Base-by-base conservation (phyloP, 23 tunicate genomes). In the Diplosoma virens region DNA sequence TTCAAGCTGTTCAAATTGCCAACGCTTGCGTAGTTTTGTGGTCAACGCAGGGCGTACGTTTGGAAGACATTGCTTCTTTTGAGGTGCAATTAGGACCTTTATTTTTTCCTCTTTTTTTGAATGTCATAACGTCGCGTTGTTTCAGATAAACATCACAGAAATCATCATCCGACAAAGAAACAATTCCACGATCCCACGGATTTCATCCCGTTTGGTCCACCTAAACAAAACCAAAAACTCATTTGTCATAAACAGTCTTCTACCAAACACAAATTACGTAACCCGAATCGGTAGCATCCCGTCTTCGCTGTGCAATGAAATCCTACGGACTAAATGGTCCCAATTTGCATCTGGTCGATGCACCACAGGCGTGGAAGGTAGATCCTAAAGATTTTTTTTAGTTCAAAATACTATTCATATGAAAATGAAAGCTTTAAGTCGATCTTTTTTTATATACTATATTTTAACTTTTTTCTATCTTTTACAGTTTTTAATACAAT, bases 231-330 rank as follows among this genome's bases (percentile, higher is more conserved):
- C 35, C 18, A 17, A 26, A 27, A 3, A 3, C 4, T 34, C 28
- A 61, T 61, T 27, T n/a, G 18, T n/a, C 6, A 61, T 61, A 5
- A 27, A 4, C 6, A 6, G 21, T 6, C 69, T 61, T 29, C 17
- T 27, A 35, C 53, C 74, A 36, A 67, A 67, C 52, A 34, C 74
- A 18, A 26, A 67, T 2, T 67, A 67, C 36, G 52, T 34, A 6
- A 26, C 36, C 7, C 27, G 7, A 35, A 35, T 67, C 5, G 50
- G 52, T 16, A 5, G 28, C 36, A 52, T 22, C 2, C 74, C 74
- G 7, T 17, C 52, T 6, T 2, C 50, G 2, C 74, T 52, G 2
- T 67, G 74, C 25, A 16, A 34, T 2, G 52, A 34, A 16, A 35
- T 34, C 6, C 3, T 14, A 7, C 52, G 52, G 3, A 37, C 27